Percentiles rank a stretch among this genome's conserved stretches.
These are phyloP conservation scores for Tetramorium parvispinum DNA, from an alignment of 1,140 invertebrate species.

Conservation along the genomic window DNA sequence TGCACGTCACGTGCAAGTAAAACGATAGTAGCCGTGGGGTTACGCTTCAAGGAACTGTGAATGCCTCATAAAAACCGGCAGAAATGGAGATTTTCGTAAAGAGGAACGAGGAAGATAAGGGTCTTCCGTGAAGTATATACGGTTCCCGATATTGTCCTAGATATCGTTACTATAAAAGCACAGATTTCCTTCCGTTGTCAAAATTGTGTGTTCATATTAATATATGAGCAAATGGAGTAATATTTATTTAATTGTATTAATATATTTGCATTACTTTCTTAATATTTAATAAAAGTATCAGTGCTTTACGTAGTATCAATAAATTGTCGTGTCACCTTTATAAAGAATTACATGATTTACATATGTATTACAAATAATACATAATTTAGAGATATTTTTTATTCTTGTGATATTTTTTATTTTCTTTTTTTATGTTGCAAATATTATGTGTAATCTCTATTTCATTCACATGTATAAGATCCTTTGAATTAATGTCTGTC, in stretches of 20 bases:
- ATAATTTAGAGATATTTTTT: neutral
- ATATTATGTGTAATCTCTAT: neutral
- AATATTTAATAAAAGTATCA: neutral
- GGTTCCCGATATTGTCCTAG: neutral
- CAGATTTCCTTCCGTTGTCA: neutral
- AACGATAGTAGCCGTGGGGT: slow-evolving; percentile 70
- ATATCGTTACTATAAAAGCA: neutral
- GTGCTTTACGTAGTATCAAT: neutral
- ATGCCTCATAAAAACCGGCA: slow-evolving; percentile 70
- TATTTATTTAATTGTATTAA: neutral
- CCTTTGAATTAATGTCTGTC: neutral
- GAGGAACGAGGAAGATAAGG: slow-evolving; percentile 17
- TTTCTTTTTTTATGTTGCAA: neutral
- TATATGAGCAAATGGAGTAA: neutral
- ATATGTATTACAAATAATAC: neutral
- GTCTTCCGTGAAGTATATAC: neutral
- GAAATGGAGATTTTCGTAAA: slow-evolving; percentile 64
- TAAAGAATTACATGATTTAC: neutral
- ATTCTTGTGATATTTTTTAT: neutral
- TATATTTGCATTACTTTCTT: neutral
- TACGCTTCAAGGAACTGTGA: slow-evolving; percentile 70
- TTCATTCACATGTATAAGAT: neutral
- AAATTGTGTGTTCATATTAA: neutral
- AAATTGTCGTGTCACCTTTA: neutral
- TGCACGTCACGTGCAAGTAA: slow-evolving; percentile 65